Evolutionary conservation across 2,888 invertebrate genomes (phyloP).

Genomic region (Coenonympha glycerion): DNA sequence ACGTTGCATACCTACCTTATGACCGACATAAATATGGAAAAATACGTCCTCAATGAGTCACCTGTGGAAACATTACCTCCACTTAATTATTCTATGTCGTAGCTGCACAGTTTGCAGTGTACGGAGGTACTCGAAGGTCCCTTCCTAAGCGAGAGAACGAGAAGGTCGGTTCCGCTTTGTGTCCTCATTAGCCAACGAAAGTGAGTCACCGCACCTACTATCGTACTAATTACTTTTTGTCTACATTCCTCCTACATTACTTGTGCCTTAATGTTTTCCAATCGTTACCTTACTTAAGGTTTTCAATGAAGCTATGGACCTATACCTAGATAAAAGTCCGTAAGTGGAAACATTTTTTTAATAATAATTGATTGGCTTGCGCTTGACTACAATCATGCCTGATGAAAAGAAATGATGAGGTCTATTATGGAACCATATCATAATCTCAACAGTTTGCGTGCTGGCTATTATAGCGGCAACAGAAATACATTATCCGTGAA

Average conservation of each 20-base stretch:
- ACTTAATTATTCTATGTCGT: slow-evolving; percentile 20
- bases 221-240: slow-evolving; percentile 21
- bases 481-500: too few species aligned
- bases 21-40: neutral
- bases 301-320: neutral
- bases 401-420: too few species aligned
- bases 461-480: too few species aligned
- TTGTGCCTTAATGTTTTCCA: slow-evolving; percentile 3
- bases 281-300: neutral
- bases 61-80: slow-evolving; percentile 4
- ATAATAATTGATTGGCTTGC: too few species aligned
- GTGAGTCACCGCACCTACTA: slow-evolving; percentile 36
- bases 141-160: slow-evolving; percentile 36
- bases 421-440: too few species aligned
- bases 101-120: slow-evolving; percentile 4
- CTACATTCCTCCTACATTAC: slow-evolving; percentile 16
- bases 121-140: slow-evolving; percentile 27
- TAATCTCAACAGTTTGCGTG: too few species aligned
- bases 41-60: slow-evolving; percentile 15
- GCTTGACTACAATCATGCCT: too few species aligned
- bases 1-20: too few species aligned
- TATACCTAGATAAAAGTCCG: neutral
- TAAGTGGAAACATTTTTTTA: too few species aligned
- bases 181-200: slow-evolving; percentile 43
- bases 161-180: slow-evolving; percentile 43